Evolutionary conservation across 2,797 vertebrate species (phyloP).

Genomic region (Hyperoplus lanceolatus): DNA sequence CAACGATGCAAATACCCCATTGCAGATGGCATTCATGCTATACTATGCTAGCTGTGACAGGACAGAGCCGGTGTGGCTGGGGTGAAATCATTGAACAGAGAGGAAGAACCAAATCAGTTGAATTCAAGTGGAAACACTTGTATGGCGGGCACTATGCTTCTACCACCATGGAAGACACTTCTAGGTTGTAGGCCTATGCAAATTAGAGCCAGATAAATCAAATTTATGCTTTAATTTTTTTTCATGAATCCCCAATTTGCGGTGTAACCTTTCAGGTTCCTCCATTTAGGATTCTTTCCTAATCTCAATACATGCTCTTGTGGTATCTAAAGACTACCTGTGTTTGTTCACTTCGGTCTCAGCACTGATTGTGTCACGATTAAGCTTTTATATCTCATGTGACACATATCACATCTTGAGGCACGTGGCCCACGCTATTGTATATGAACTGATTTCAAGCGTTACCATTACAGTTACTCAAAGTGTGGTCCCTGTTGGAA

Average conservation of each 20-base stretch:
- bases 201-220: not conserved
- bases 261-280: no score
- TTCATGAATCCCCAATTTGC: no score
- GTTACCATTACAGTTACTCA: not conserved
- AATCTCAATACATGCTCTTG: not conserved
- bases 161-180: not conserved
- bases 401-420: constrained; percentile 3
- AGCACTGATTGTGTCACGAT: not conserved
- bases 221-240: not conserved
- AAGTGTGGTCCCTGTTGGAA: not conserved
- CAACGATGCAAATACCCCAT: not conserved
- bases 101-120: not conserved
- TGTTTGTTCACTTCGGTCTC: constrained; percentile 1
- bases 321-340: not conserved
- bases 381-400: constrained; percentile 8
- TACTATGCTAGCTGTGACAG: not conserved
- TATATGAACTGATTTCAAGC: not conserved
- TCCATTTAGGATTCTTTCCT: no score
- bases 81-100: not conserved
- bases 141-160: not conserved
- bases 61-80: not conserved
- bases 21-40: not conserved
- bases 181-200: not conserved
- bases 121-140: not conserved
- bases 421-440: not conserved